A percentile compares a stretch with the other conserved stretches of the same genome.
phyloP scores from a whole-genome alignment of 2,888 invertebrate genomes.

The Megalurothrips usitatus region DNA sequence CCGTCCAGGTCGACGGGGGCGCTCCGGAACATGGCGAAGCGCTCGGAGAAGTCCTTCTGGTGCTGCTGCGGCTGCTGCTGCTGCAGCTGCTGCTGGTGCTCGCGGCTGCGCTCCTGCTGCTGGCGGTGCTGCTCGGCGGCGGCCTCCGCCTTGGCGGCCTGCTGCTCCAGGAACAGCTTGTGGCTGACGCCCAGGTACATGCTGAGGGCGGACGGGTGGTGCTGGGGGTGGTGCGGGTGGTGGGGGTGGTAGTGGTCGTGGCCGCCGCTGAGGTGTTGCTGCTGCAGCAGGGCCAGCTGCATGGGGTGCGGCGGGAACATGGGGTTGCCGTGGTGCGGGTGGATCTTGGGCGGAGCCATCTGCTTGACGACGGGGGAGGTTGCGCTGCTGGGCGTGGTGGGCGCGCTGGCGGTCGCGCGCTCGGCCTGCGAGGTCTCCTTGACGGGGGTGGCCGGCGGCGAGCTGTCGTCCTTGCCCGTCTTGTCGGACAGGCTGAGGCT shows the following conservation, averaged over 20 bases:
- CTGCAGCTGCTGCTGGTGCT: constrained; percentile 51
- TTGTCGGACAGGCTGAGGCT: constrained; percentile 51
- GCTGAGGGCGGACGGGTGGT: constrained; percentile 43
- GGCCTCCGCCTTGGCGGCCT: constrained; percentile 66
- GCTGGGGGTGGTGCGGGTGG: constrained; percentile 45
- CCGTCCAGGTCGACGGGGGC: constrained; percentile 76
- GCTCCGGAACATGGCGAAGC: constrained; percentile 68
- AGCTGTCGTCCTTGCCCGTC: constrained; percentile 30
- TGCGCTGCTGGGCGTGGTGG: constrained; percentile 45
- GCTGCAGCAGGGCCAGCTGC: constrained; percentile 48
- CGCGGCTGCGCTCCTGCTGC: constrained; percentile 49
- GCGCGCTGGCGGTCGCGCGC: constrained; percentile 43
- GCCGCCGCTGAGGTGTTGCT: constrained; percentile 44
- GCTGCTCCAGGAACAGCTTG: constrained; percentile 74
- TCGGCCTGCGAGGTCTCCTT: constrained; percentile 37
- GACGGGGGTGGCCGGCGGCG: constrained; percentile 39
- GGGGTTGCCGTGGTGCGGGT: constrained; percentile 47
- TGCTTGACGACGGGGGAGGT: constrained; percentile 45
- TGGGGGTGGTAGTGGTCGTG: constrained; percentile 44
- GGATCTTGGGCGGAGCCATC: constrained; percentile 61
- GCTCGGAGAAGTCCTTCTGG: constrained; percentile 65
- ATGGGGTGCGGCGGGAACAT: constrained; percentile 48
- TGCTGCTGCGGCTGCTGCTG: constrained; percentile 53
- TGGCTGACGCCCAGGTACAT: constrained; percentile 76
- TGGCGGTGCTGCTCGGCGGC: constrained; percentile 54